phyloP scores from a whole-genome alignment of 2,113 vertebrate genomes.

The Lophochroa leadbeateri region DNA sequence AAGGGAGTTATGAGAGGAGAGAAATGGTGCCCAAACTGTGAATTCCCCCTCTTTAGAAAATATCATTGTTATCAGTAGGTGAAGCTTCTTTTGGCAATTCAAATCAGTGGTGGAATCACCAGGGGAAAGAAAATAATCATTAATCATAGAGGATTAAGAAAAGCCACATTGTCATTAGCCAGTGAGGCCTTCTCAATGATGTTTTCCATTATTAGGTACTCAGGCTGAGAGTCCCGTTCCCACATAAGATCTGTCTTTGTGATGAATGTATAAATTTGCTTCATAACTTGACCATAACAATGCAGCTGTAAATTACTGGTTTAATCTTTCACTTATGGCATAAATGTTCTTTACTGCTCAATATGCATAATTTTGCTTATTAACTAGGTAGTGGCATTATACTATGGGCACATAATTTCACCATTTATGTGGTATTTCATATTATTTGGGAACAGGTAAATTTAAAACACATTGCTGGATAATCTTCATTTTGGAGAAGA shows the following conservation, averaged over 20 bases:
- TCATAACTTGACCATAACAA: background rate
- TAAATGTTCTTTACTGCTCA: background rate
- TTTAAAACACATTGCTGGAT: background rate
- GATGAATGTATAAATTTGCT: background rate
- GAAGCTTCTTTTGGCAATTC: background rate
- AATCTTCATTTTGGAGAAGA: background rate
- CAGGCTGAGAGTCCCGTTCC: background rate
- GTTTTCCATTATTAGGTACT: background rate
- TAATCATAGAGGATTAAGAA: background rate
- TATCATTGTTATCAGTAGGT: background rate
- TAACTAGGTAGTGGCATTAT: background rate
- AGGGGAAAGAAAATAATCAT: background rate
- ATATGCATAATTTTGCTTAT: background rate
- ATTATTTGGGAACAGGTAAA: background rate
- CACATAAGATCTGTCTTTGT: background rate
- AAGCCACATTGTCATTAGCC: background rate
- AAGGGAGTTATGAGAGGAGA: background rate
- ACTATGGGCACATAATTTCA: background rate
- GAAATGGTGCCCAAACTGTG: background rate
- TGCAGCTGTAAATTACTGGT: background rate
- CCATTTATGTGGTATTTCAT: background rate
- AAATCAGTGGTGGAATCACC: background rate
- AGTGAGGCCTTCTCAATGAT: background rate
- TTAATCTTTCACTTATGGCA: background rate
- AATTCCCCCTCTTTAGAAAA: background rate